These are phyloP conservation scores for Anticlea derivata DNA, from an alignment of 2,888 invertebrate genomes.

Conservation along the genomic window DNA sequence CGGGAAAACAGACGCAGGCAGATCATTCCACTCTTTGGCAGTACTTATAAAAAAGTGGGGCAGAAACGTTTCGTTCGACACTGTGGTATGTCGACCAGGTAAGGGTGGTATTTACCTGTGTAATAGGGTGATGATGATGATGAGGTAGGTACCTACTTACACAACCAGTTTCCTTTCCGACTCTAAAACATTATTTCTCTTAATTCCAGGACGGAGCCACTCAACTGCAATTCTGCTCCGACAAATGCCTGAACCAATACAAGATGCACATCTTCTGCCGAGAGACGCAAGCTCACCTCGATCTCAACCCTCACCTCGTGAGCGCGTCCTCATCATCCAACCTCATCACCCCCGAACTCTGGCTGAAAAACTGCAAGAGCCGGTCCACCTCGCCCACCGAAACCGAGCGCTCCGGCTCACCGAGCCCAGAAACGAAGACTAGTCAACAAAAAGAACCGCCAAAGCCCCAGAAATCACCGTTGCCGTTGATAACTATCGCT, in stretches of 20 bases:
- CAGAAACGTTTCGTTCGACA: too few relatives aligned
- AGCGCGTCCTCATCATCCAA: constrained; percentile 74
- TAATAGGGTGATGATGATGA: too few relatives aligned
- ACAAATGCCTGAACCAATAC: constrained; percentile 97
- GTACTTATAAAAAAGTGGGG: too few relatives aligned
- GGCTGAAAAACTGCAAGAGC: constrained; percentile 92
- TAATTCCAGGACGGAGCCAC: constrained; percentile 91
- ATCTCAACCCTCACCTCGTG: constrained; percentile 90
- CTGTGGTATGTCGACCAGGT: too few relatives aligned
- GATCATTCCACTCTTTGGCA: too few relatives aligned
- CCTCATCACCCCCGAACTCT: constrained; percentile 95
- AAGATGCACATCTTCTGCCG: constrained; percentile 98
- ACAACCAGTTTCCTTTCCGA: background rate
- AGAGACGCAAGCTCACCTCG: constrained; percentile 95
- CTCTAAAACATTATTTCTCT: background rate
- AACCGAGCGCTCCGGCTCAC: constrained; percentile 82
- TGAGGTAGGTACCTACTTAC: too few relatives aligned
- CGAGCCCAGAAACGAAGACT: constrained; percentile 66
- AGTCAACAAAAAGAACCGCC: constrained; percentile 58
- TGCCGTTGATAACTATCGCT: constrained; percentile 87
- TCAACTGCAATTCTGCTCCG: constrained; percentile 95
- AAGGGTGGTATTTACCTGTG: too few relatives aligned
- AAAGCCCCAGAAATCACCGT: constrained; percentile 71
- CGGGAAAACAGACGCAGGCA: too few relatives aligned
- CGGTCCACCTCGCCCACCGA: constrained; percentile 83